Conservation (phyloP, 2,888 invertebrate genomes). For the Vandiemenella viatica region DNA sequence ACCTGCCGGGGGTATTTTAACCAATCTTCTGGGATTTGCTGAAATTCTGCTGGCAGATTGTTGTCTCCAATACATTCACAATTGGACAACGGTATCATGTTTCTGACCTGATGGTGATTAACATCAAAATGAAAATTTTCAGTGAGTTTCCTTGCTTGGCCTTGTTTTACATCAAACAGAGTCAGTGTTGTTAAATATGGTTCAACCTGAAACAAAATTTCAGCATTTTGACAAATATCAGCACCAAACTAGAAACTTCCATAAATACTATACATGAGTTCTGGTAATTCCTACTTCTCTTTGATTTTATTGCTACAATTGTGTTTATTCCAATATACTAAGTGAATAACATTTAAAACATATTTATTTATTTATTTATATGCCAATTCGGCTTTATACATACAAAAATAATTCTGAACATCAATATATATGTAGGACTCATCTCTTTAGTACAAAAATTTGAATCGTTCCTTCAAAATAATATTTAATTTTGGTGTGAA, state of each 20-base stretch:
- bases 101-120: slow-evolving; percentile 55
- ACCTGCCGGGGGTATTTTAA: slow-evolving; percentile 49
- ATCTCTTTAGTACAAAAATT: not conserved
- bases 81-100: slow-evolving; percentile 30
- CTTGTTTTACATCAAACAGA: slow-evolving; percentile 76
- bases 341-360: no score
- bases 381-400: not conserved
- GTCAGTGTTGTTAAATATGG: slow-evolving; percentile 85
- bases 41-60: slow-evolving; percentile 5
- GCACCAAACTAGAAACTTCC: no score
- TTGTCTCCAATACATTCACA: no score
- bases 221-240: no score
- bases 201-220: slow-evolving; percentile 51
- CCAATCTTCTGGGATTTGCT: slow-evolving; percentile 47
- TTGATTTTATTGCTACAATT: no score
- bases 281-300: no score
- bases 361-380: no score
- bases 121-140: slow-evolving; percentile 88
- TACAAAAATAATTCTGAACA: not conserved
- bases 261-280: no score
- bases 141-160: slow-evolving; percentile 64
- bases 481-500: not conserved
- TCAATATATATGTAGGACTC: not conserved
- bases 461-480: no score
- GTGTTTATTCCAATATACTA: no score